Evolutionary conservation across 2,888 invertebrate genomes (phyloP).

Genomic region (Troilus luridus): DNA sequence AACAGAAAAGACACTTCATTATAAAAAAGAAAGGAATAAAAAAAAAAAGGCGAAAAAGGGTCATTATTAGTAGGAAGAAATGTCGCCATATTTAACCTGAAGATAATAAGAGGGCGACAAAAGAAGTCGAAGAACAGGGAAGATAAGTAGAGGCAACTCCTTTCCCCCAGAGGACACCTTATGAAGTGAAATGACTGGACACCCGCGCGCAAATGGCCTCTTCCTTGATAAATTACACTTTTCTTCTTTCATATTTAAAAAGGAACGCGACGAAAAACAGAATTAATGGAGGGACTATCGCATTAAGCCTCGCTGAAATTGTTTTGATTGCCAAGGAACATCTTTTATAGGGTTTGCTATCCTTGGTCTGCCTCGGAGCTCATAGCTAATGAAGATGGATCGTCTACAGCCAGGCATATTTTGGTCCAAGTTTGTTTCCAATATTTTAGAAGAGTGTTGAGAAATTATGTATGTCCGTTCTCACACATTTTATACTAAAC

Average conservation of each 20-base stretch:
- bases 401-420: not conserved
- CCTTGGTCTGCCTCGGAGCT: not conserved
- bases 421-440: not conserved
- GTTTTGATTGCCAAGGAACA: constrained; percentile 22
- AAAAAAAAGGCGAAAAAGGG: not conserved
- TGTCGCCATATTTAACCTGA: constrained; percentile 49
- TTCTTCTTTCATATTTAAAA: constrained; percentile 42
- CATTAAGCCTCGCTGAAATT: constrained; percentile 1
- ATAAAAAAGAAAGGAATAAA: constrained; percentile 31
- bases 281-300: constrained; percentile 37
- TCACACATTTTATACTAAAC: no score
- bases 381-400: not conserved
- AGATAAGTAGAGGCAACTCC: constrained; percentile 35
- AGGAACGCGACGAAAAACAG: constrained; percentile 4
- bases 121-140: constrained; percentile 32
- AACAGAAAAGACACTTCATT: constrained; percentile 20
- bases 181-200: constrained; percentile 35
- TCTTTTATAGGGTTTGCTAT: constrained; percentile 18
- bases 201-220: constrained; percentile 12
- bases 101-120: constrained; percentile 42
- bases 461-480: no score
- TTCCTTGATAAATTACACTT: constrained; percentile 27
- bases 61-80: constrained; percentile 46
- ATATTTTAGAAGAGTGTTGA: not conserved
- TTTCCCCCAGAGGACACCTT: constrained; percentile 13